Conservation (phyloP, 1,140 invertebrate genomes). For the Asobara japonica region DNA sequence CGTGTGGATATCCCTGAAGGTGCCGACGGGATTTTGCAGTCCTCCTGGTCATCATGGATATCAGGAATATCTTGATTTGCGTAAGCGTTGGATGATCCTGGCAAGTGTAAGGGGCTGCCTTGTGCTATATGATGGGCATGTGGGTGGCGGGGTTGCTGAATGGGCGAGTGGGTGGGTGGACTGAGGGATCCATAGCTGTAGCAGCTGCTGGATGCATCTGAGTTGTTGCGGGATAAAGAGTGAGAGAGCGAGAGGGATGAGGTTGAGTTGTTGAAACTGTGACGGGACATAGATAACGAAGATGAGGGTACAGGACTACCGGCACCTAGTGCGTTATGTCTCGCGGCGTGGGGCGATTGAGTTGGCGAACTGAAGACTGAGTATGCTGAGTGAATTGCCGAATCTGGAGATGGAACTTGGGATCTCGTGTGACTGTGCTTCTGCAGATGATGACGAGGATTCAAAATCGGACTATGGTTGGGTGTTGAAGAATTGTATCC, state of each 20-base stretch:
- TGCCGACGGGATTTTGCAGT: conserved; percentile 66
- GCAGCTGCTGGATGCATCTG: conserved; percentile 87
- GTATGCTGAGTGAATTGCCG: conserved; percentile 88
- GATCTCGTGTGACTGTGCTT: conserved; percentile 64
- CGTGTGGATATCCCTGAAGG: conserved; percentile 82
- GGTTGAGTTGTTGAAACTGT: conserved; percentile 65
- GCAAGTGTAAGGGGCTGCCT: conserved; percentile 67
- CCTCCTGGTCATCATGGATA: conserved; percentile 60
- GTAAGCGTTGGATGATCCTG: conserved; percentile 46
- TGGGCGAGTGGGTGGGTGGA: conserved; percentile 86
- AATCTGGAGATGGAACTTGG: conserved; percentile 76
- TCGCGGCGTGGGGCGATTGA: conserved; percentile 84
- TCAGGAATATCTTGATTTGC: conserved; percentile 47
- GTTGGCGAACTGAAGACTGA: conserved; percentile 83
- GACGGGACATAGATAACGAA: conserved; percentile 60
- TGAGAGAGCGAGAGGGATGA: conserved; percentile 75
- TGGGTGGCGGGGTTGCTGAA: conserved; percentile 70
- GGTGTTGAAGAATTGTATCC: conserved; percentile 72
- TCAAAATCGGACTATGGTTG: conserved; percentile 74
- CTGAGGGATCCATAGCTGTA: conserved; percentile 81
- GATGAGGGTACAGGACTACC: conserved; percentile 68
- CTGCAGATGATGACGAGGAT: conserved; percentile 69
- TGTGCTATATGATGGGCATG: conserved; percentile 62
- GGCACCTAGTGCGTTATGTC: conserved; percentile 72
- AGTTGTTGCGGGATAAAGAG: conserved; percentile 86